Evolutionary conservation across 2,888 invertebrate species (phyloP).

Genomic region (Trichogramma evanescens): DNA sequence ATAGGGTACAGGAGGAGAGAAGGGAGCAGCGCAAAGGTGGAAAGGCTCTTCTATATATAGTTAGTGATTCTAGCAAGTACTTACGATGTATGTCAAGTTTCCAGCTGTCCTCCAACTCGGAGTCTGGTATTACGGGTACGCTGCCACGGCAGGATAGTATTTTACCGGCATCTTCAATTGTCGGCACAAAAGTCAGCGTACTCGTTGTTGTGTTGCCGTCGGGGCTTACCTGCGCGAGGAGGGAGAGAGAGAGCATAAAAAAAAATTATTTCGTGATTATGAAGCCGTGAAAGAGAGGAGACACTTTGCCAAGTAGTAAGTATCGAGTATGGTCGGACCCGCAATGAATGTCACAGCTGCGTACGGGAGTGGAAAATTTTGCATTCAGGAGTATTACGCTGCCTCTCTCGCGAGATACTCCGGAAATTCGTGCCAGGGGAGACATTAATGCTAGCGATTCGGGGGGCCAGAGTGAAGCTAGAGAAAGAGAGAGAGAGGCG

Average conservation of each 20-base stretch:
- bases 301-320: too few species aligned
- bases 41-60: neutral
- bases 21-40: neutral
- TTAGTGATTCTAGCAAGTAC: slow-evolving; percentile 43
- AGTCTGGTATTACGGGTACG: slow-evolving; percentile 66
- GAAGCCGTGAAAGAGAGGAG: too few species aligned
- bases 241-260: neutral
- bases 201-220: slow-evolving; percentile 74
- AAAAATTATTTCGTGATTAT: neutral
- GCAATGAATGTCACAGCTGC: too few species aligned
- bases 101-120: slow-evolving; percentile 73
- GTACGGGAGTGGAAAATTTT: too few species aligned
- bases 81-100: slow-evolving; percentile 78
- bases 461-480: neutral
- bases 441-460: slow-evolving; percentile 19
- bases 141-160: slow-evolving; percentile 71
- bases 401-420: neutral
- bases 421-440: slow-evolving; percentile 19
- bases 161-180: slow-evolving; percentile 73
- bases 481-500: neutral
- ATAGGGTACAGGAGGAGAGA: neutral
- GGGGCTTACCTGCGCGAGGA: slow-evolving; percentile 50
- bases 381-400: too few species aligned
- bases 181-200: slow-evolving; percentile 68
- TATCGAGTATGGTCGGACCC: too few species aligned